Evolutionary conservation across 1,140 invertebrate genomes (phyloP).

Genomic region (Triops cancriformis): DNA sequence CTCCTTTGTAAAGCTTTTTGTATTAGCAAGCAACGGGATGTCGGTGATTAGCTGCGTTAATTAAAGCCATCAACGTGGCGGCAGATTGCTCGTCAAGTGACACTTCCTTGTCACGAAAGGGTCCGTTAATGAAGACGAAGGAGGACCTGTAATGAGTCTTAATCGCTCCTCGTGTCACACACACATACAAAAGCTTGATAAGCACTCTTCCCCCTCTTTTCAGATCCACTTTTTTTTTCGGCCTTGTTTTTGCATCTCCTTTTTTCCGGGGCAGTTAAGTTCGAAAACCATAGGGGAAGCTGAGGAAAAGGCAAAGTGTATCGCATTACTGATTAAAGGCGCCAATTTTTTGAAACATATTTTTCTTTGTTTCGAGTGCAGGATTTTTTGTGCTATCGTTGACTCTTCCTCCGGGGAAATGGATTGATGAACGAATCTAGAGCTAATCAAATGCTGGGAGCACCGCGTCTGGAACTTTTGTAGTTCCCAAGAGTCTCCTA

Average conservation of each 20-base stretch:
- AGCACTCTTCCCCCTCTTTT: neutral
- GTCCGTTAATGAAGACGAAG: constrained; percentile 22
- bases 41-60: constrained; percentile 22
- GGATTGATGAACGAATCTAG: neutral
- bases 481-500: neutral
- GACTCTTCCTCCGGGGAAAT: neutral
- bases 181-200: neutral
- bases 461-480: neutral
- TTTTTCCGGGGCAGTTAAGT: no score
- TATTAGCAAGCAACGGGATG: constrained; percentile 18
- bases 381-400: no score
- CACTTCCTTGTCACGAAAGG: constrained; percentile 21
- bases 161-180: constrained; percentile 17
- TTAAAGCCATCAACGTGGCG: constrained; percentile 21
- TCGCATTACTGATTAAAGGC: no score
- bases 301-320: no score
- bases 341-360: no score
- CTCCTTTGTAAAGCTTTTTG: neutral
- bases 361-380: no score
- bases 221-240: neutral
- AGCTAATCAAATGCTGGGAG: neutral
- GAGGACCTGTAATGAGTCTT: constrained; percentile 20
- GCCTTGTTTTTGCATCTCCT: no score
- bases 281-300: no score
- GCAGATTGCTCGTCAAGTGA: constrained; percentile 20